Percentiles rank a stretch among this genome's conserved stretches.
These are phyloP conservation scores for Sebastes steindachneri DNA, from an alignment of 2,797 vertebrate species.

Conservation along the genomic window DNA sequence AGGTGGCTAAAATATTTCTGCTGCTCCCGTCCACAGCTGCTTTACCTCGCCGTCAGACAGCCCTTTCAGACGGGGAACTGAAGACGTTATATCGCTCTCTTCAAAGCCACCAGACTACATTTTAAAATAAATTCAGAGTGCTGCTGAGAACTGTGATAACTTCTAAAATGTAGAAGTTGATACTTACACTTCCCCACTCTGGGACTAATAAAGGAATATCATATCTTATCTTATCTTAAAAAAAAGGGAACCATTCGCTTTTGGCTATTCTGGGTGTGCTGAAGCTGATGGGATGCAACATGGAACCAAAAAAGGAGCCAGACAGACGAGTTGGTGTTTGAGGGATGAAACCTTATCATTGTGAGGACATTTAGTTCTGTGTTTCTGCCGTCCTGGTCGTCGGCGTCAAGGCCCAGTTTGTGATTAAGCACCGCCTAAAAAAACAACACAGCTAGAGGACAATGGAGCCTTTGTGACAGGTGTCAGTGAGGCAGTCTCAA, in stretches of 20 bases:
- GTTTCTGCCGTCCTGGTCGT: background rate
- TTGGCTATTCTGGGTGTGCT: conserved; percentile 6
- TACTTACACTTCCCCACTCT: no score
- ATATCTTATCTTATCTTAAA: no score
- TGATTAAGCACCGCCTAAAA: conserved; percentile 29
- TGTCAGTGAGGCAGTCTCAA: conserved; percentile 17
- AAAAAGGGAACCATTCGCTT: no score
- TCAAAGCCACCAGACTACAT: background rate
- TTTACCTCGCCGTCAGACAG: no score
- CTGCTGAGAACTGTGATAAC: background rate
- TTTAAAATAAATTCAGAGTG: background rate
- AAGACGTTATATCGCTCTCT: no score
- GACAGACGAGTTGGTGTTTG: conserved; percentile 15
- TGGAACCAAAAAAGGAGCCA: background rate
- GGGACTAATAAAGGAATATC: no score
- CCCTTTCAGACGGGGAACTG: no score
- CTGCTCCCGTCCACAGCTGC: no score
- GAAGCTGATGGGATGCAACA: conserved; percentile 32
- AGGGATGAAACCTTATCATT: conserved; percentile 35
- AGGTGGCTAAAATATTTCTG: no score
- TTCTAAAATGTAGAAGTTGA: background rate
- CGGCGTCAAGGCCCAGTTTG: background rate
- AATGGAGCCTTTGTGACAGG: conserved; percentile 45
- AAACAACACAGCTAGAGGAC: conserved; percentile 14
- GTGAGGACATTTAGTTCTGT: conserved; percentile 37